phyloP scores from a whole-genome alignment of 1,140 invertebrate species.

The Antheraea mylitta region DNA sequence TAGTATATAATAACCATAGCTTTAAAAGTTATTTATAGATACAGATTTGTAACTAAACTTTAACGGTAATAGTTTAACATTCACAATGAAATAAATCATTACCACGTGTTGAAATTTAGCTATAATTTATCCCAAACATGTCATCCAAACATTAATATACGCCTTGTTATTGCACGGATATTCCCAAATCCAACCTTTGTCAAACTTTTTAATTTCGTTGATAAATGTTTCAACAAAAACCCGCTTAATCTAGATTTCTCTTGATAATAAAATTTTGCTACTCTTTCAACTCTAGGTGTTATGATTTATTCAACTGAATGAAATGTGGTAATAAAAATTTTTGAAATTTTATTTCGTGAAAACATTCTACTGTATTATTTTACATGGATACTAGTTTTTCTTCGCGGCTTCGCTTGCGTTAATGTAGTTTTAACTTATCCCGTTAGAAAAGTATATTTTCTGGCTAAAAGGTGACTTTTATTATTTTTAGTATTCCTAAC shows the following conservation, averaged over 20 bases:
- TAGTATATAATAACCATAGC: too few relatives aligned
- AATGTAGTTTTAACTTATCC: too few relatives aligned
- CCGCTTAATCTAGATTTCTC: constrained; percentile 2
- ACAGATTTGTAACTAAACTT: not conserved
- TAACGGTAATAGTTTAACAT: too few relatives aligned
- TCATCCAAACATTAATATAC: constrained; percentile 11
- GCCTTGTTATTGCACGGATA: constrained; percentile 8
- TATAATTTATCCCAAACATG: constrained; percentile 15
- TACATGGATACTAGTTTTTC: too few relatives aligned
- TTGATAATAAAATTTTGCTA: not conserved
- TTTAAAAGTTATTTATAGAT: not conserved
- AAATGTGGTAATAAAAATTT: not conserved
- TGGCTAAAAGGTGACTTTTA: too few relatives aligned
- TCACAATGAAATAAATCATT: constrained; percentile 10
- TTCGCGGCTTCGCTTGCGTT: too few relatives aligned
- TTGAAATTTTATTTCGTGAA: too few relatives aligned
- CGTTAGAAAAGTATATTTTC: too few relatives aligned
- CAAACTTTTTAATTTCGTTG: constrained; percentile 8
- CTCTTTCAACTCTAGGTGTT: constrained; percentile 1
- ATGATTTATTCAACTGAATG: not conserved
- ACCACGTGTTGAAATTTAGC: constrained; percentile 9
- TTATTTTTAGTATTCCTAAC: too few relatives aligned
- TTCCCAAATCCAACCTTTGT: constrained; percentile 9
- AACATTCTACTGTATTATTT: too few relatives aligned
- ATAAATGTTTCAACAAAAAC: constrained; percentile 1